Evolutionary conservation across 2,888 invertebrate genomes (phyloP).

Genomic region (Zhengitettix transpicula): DNA sequence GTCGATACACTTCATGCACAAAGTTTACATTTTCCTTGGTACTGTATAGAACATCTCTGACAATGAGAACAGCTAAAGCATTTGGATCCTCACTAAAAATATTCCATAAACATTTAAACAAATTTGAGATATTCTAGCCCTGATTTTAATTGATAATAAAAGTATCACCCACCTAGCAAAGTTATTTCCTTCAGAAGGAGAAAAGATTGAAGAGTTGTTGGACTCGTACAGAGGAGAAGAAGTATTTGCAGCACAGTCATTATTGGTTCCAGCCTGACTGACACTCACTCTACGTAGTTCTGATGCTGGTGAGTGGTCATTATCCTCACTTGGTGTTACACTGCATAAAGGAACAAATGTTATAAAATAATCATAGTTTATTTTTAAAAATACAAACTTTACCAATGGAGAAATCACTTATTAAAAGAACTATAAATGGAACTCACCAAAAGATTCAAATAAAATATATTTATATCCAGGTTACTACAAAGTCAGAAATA

Average conservation of each 20-base stretch:
- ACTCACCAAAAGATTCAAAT: neutral
- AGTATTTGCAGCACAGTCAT: constrained; percentile 16
- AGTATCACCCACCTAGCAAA: constrained; percentile 2
- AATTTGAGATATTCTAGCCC: too few relatives aligned
- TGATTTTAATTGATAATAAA: too few relatives aligned
- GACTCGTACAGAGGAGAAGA: constrained; percentile 6
- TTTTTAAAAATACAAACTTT: neutral
- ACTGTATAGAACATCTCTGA: constrained; percentile 73
- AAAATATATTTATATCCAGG: neutral
- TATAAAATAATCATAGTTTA: neutral
- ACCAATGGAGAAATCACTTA: neutral
- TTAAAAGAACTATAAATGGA: neutral
- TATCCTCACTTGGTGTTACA: constrained; percentile 26
- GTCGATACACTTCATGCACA: constrained; percentile 83
- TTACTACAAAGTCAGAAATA: too few relatives aligned
- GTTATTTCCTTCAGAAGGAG: constrained; percentile 8
- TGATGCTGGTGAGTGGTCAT: constrained; percentile 19
- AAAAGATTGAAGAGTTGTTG: constrained; percentile 8
- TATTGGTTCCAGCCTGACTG: constrained; percentile 19
- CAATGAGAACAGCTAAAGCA: constrained; percentile 44
- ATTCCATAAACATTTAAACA: too few relatives aligned
- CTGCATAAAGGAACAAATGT: constrained; percentile 15
- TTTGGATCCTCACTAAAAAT: constrained; percentile 14
- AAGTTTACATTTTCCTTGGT: constrained; percentile 86
- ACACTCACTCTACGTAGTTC: constrained; percentile 28